Evolutionary conservation across 2,797 vertebrate species (phyloP).

Genomic region (Anas acuta): DNA sequence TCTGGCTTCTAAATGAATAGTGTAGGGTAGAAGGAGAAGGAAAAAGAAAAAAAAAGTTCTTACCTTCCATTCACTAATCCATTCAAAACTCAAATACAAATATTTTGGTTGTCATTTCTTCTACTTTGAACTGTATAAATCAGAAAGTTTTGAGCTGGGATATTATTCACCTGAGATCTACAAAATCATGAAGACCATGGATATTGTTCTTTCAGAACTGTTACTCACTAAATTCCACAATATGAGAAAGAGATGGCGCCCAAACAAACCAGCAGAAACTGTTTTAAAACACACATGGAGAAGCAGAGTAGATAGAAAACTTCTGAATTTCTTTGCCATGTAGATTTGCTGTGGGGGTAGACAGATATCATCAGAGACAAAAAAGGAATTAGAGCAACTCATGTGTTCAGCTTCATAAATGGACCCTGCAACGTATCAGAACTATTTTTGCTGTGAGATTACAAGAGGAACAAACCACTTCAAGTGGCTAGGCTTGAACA

Average conservation of each 20-base stretch:
- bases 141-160: not conserved
- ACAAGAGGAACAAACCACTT: not conserved
- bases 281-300: not conserved
- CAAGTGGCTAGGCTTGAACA: too few species aligned
- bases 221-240: not conserved
- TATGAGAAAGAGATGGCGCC: not conserved
- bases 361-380: not conserved
- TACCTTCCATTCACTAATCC: not conserved
- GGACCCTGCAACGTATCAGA: fast-evolving
- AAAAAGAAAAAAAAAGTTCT: not conserved
- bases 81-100: not conserved
- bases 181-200: not conserved
- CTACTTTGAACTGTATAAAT: not conserved
- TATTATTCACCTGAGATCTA: not conserved
- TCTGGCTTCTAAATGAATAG: not conserved
- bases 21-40: not conserved
- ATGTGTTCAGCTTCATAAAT: not conserved
- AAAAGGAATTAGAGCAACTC: not conserved
- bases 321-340: not conserved
- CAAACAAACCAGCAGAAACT: not conserved
- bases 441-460: not conserved
- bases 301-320: not conserved
- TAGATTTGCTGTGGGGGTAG: not conserved
- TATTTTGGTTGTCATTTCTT: not conserved
- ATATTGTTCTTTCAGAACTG: not conserved